A percentile compares a stretch with the other conserved stretches of the same genome.
Conservation (phyloP, 2,888 invertebrate species). For the Drosophila villosipedis region DNA sequence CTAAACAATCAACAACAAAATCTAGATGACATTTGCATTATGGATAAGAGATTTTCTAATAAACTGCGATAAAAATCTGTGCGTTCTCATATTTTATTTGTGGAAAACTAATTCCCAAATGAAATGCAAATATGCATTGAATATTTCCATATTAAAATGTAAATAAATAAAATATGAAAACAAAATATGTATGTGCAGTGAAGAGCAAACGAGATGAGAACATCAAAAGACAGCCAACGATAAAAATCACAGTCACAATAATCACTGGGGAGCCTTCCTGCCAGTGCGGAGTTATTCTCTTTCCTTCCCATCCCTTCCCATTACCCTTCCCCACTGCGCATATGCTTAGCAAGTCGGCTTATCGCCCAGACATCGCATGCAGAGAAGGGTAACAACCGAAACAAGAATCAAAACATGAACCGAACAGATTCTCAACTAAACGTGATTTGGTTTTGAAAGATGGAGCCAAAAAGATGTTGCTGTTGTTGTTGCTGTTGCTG, state of each 20-base stretch:
- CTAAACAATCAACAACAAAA: slow-evolving; percentile 44
- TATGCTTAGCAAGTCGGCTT: slow-evolving; percentile 19
- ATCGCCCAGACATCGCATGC: slow-evolving; percentile 43
- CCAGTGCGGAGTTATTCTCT: neutral
- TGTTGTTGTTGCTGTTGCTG: slow-evolving; percentile 5
- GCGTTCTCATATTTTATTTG: slow-evolving; percentile 14
- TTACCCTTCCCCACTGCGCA: neutral
- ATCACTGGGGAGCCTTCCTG: slow-evolving; percentile 54
- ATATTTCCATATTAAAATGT: slow-evolving; percentile 64
- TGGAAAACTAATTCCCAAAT: slow-evolving; percentile 63
- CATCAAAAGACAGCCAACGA: slow-evolving; percentile 68
- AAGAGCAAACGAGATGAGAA: slow-evolving; percentile 32
- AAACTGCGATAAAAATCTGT: slow-evolving; percentile 69
- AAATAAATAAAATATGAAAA: slow-evolving; percentile 70
- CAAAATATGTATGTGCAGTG: slow-evolving; percentile 35
- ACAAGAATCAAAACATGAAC: neutral
- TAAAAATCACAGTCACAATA: slow-evolving; percentile 68
- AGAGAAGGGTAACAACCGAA: slow-evolving; percentile 21
- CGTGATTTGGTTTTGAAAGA: slow-evolving; percentile 29
- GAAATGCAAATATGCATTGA: slow-evolving; percentile 72
- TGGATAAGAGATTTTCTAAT: slow-evolving; percentile 54
- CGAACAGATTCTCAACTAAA: slow-evolving; percentile 24
- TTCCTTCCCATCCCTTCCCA: neutral
- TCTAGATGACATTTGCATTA: slow-evolving; percentile 60
- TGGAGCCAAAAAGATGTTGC: slow-evolving; percentile 5